Evolutionary conservation across 2,113 vertebrate genomes (phyloP).

Genomic region (Noctilio leporinus): DNA sequence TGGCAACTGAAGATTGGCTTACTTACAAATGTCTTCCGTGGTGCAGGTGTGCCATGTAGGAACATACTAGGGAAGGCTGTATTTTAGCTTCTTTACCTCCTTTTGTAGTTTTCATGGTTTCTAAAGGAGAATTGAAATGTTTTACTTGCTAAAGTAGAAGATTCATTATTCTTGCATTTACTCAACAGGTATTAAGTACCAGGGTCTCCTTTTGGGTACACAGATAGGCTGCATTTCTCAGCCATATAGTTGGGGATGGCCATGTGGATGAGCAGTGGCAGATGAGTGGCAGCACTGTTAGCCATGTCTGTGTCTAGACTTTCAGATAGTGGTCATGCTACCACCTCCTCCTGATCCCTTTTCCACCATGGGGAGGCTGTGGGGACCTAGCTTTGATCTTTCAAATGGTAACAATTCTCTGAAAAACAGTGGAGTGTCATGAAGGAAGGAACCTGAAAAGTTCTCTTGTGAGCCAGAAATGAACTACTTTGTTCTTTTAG

Average conservation of each 20-base stretch:
- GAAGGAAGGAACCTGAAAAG: not conserved
- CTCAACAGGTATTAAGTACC: not conserved
- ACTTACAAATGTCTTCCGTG: not conserved
- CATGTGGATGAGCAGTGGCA: not conserved
- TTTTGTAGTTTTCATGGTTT: not conserved
- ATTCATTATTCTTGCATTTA: not conserved
- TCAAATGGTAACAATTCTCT: not conserved
- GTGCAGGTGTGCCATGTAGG: not conserved
- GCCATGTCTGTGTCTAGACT: not conserved
- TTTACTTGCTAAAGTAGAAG: not conserved
- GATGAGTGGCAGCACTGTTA: not conserved
- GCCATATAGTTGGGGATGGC: not conserved
- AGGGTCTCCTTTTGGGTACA: not conserved
- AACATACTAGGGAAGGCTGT: not conserved
- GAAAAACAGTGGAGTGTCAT: fast-evolving
- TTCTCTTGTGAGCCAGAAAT: not conserved
- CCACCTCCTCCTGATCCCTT: not conserved
- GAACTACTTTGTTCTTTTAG: not conserved
- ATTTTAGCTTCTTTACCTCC: not conserved
- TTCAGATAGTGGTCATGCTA: not conserved
- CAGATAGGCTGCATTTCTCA: not conserved
- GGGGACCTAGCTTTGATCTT: too few relatives aligned
- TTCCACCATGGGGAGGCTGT: not conserved
- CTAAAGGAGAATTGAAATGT: not conserved
- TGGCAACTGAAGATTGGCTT: not conserved